Percentiles rank a stretch among this genome's conserved stretches.
Conservation (phyloP, 2,888 invertebrate genomes). For the Gymnoscelis rufifasciata region DNA sequence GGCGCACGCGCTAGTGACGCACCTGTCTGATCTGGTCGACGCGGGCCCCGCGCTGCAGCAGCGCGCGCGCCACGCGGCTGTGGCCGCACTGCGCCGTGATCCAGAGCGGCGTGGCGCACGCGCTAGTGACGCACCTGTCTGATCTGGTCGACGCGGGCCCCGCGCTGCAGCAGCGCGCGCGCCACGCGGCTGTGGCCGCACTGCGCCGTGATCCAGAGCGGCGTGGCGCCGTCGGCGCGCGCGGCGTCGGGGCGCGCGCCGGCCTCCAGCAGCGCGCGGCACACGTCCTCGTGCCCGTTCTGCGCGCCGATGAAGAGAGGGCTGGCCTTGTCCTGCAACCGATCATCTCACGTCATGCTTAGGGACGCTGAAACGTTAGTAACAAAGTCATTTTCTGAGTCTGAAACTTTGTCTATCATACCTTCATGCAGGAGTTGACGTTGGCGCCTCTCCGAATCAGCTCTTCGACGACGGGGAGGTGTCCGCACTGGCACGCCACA, state of each 20-base stretch:
- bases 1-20: slow-evolving; percentile 70
- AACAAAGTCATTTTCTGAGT: no score
- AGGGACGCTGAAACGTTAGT: no score
- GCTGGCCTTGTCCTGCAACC: slow-evolving; percentile 89
- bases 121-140: no score
- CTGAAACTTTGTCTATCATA: slow-evolving; percentile 42
- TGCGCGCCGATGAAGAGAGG: slow-evolving; percentile 96
- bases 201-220: slow-evolving; percentile 96
- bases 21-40: neutral
- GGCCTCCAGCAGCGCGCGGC: slow-evolving; percentile 83
- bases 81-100: slow-evolving; percentile 91
- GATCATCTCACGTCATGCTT: no score
- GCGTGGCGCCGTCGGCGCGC: slow-evolving; percentile 90
- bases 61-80: no score
- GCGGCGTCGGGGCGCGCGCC: slow-evolving; percentile 87
- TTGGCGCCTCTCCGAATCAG: slow-evolving; percentile 89
- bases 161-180: slow-evolving; percentile 85
- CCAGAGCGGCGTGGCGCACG: slow-evolving; percentile 88
- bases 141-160: slow-evolving; percentile 88
- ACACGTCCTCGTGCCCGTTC: slow-evolving; percentile 92
- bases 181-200: slow-evolving; percentile 94
- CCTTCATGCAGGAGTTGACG: slow-evolving; percentile 91
- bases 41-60: no score
- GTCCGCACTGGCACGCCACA: slow-evolving; percentile 94
- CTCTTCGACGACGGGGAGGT: slow-evolving; percentile 91